Evolutionary conservation across 2,797 vertebrate species (phyloP).

Genomic region (Acipenser oxyrinchus): DNA sequence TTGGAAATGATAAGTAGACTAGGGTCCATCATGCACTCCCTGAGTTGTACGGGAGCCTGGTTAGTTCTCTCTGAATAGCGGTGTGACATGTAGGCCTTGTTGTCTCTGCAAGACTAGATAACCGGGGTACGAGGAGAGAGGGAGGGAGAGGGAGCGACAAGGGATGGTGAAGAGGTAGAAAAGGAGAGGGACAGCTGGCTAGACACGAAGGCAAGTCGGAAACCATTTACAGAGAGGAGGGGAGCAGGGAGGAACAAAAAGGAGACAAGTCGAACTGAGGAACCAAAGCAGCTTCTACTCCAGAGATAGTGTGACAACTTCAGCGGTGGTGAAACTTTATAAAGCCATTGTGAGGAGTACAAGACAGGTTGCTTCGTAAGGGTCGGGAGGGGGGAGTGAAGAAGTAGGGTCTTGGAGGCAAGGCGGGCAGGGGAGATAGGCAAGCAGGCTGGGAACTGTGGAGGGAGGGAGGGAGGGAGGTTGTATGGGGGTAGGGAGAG

Average conservation of each 20-base stretch:
- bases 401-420: slow-evolving; percentile 44
- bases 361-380: slow-evolving; percentile 66
- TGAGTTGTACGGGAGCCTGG: no score
- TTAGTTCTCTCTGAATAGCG: no score
- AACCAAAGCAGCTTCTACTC: slow-evolving; percentile 1
- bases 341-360: slow-evolving; percentile 64
- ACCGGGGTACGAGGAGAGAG: slow-evolving; percentile 18
- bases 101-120: no score
- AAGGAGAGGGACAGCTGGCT: background rate
- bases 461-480: slow-evolving; percentile 45
- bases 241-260: slow-evolving; percentile 28
- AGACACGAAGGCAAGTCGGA: slow-evolving; percentile 19
- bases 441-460: slow-evolving; percentile 62
- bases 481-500: slow-evolving; percentile 25
- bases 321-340: slow-evolving; percentile 18
- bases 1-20: no score
- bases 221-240: slow-evolving; percentile 33
- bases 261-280: slow-evolving; percentile 16
- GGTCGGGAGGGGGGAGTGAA: slow-evolving; percentile 14
- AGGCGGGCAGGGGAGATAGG: slow-evolving; percentile 54
- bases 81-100: no score
- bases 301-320: slow-evolving; percentile 1
- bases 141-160: slow-evolving; percentile 27
- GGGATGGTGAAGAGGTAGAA: slow-evolving; percentile 1
- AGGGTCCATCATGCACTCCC: no score